phyloP scores from a whole-genome alignment of 1,140 invertebrate genomes.

The Acromyrmex heyeri region DNA sequence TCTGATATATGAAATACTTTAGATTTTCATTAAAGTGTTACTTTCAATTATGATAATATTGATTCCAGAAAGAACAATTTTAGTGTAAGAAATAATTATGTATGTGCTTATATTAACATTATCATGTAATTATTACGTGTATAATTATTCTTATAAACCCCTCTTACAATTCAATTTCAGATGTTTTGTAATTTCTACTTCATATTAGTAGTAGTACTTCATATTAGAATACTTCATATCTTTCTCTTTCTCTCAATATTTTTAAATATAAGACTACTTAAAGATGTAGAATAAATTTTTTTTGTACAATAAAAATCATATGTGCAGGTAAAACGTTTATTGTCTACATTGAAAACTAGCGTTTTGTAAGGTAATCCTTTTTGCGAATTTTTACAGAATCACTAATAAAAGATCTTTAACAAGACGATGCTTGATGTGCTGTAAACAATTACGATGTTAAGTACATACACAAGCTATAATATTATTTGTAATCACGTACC shows the following conservation, averaged over 20 bases:
- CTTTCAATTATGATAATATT: not conserved
- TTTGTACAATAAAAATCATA: not conserved
- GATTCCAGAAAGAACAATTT: not conserved
- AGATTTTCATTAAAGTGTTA: not conserved
- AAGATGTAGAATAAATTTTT: not conserved
- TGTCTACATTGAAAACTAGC: not conserved
- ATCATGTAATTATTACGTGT: not conserved
- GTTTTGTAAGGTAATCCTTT: no score
- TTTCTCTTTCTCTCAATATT: not conserved
- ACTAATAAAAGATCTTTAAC: not conserved
- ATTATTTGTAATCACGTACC: not conserved
- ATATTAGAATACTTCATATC: not conserved
- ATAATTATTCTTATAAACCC: not conserved
- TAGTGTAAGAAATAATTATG: not conserved
- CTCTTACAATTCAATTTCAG: not conserved
- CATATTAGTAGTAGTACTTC: not conserved
- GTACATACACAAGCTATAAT: not conserved
- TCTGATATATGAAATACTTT: not conserved
- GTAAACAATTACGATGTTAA: not conserved
- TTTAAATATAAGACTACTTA: not conserved
- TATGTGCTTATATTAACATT: not conserved
- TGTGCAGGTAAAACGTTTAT: slow-evolving; percentile 15
- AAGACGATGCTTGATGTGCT: not conserved
- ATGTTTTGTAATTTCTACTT: not conserved
- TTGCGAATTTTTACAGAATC: not conserved